These are phyloP conservation scores for Aradus depressus DNA, from an alignment of 2,888 invertebrate genomes.

Conservation along the genomic window DNA sequence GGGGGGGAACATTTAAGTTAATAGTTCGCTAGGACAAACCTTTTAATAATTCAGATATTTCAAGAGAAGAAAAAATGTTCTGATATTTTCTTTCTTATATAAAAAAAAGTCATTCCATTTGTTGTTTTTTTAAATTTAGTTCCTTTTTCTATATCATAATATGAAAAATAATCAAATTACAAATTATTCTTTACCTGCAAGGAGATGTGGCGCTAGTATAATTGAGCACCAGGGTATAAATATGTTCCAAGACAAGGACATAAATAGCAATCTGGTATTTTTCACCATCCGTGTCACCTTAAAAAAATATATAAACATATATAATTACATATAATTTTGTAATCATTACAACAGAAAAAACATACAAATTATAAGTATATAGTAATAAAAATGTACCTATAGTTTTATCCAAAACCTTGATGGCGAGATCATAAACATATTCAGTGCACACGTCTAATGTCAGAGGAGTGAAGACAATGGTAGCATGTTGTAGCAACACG, in stretches of 20 bases:
- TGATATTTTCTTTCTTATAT: not conserved
- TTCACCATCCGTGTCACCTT: constrained; percentile 51
- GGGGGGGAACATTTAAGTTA: too few species aligned
- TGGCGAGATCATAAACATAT: constrained; percentile 52
- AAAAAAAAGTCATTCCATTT: not conserved
- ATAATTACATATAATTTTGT: not conserved
- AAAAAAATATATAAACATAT: not conserved
- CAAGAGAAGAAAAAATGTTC: too few species aligned
- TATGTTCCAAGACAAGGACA: constrained; percentile 51
- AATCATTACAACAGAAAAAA: not conserved
- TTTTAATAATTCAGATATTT: too few species aligned
- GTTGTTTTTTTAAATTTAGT: not conserved
- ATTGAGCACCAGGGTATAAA: constrained; percentile 54
- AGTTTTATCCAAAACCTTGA: constrained; percentile 49
- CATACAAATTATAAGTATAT: not conserved
- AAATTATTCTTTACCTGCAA: constrained; percentile 23
- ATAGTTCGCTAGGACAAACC: too few species aligned
- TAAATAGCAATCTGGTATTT: constrained; percentile 53
- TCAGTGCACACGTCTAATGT: constrained; percentile 67
- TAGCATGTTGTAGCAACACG: constrained; percentile 36
- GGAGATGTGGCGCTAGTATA: constrained; percentile 39
- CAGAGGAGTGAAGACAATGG: constrained; percentile 61
- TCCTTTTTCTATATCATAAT: not conserved
- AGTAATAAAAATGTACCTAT: constrained; percentile 36
- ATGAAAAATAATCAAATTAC: not conserved